These are phyloP conservation scores for Salmo trutta DNA, from an alignment of 2,797 vertebrate species.

Conservation along the genomic window DNA sequence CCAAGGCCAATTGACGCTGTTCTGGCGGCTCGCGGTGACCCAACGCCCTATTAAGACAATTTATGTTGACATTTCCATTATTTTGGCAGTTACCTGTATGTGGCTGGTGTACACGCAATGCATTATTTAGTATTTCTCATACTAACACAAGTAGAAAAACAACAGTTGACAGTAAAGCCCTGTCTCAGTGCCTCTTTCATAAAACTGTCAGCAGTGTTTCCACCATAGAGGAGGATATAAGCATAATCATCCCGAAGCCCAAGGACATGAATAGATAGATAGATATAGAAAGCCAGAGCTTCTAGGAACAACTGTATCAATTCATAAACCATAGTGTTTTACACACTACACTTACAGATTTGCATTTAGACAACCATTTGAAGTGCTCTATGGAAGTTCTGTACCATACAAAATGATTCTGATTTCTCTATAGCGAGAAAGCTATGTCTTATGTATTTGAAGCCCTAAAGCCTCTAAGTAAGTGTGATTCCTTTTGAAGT, in stretches of 20 bases:
- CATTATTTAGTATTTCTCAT: not conserved
- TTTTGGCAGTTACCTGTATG: not conserved
- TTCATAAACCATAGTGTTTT: not conserved
- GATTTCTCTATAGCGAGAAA: too few species aligned
- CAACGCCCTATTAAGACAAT: too few species aligned
- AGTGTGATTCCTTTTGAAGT: not conserved
- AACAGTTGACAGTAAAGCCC: not conserved
- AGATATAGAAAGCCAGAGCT: too few species aligned
- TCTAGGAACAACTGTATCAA: not conserved
- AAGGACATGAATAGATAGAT: not conserved
- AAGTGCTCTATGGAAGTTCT: too few species aligned
- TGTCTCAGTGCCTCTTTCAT: not conserved
- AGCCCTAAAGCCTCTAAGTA: not conserved
- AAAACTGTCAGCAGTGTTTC: not conserved
- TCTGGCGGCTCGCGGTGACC: too few species aligned
- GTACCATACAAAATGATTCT: too few species aligned
- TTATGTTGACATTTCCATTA: too few species aligned
- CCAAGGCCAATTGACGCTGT: too few species aligned
- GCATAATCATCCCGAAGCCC: not conserved
- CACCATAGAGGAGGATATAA: not conserved
- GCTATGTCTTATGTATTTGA: not conserved
- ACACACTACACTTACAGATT: not conserved
- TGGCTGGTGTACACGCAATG: not conserved
- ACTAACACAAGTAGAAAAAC: not conserved
- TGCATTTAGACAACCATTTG: conserved; percentile 13